Evolutionary conservation across 1,140 invertebrate genomes (phyloP).

Genomic region (Telenomus remus): DNA sequence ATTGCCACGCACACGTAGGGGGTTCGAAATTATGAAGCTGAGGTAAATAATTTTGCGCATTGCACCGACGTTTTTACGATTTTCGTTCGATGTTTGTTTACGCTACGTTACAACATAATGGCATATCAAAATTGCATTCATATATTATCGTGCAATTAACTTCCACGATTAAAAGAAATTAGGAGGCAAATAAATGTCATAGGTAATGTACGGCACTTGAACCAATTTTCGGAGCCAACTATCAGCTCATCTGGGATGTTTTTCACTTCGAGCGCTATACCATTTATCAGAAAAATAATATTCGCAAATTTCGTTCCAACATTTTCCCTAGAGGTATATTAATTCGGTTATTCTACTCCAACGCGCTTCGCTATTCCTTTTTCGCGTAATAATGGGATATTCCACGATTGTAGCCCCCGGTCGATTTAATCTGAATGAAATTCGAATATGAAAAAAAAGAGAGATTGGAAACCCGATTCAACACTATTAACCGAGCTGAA

Average conservation of each 20-base stretch:
- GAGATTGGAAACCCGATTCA: slow-evolving; percentile 14
- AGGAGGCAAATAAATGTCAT: not conserved
- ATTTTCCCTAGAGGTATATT: slow-evolving; percentile 51
- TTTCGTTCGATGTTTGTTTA: not conserved
- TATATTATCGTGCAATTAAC: no score
- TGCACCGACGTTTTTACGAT: not conserved
- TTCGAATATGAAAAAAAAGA: slow-evolving; percentile 23
- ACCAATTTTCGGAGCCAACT: slow-evolving; percentile 19
- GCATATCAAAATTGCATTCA: no score
- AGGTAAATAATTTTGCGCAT: slow-evolving; percentile 26
- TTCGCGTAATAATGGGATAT: slow-evolving; percentile 47
- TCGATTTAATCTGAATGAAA: slow-evolving; percentile 53
- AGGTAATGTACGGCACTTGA: slow-evolving; percentile 16
- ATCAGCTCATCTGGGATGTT: slow-evolving; percentile 13
- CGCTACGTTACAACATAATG: no score
- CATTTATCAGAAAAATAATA: slow-evolving; percentile 48
- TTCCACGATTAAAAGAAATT: not conserved
- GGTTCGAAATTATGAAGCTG: slow-evolving; percentile 30
- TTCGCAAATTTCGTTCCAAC: slow-evolving; percentile 47
- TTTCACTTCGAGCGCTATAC: slow-evolving; percentile 17
- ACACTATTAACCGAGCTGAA: slow-evolving; percentile 14
- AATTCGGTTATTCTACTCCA: slow-evolving; percentile 55
- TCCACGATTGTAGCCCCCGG: slow-evolving; percentile 32
- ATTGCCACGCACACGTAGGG: slow-evolving; percentile 23
- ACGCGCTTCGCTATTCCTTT: slow-evolving; percentile 45